Percentiles rank a stretch among this genome's conserved stretches.
Evolutionary conservation across 2,888 invertebrate genomes (phyloP).

Genomic region (Lasiommata megera): DNA sequence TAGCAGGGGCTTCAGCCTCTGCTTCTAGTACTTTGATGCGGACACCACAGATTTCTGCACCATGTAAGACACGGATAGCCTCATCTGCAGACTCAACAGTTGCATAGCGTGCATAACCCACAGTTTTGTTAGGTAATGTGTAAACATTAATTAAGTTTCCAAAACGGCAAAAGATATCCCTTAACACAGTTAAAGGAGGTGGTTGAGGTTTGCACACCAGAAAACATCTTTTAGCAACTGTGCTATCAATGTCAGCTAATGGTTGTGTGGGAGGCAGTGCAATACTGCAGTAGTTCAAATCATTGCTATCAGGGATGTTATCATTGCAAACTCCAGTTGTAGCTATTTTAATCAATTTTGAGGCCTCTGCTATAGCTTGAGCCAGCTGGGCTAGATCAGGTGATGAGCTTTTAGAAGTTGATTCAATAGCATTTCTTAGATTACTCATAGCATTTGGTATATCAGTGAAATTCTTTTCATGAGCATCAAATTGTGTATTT

Average conservation of each 20-base stretch:
- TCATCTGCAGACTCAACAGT: constrained; percentile 86
- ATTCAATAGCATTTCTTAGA: constrained; percentile 52
- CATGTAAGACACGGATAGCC: constrained; percentile 87
- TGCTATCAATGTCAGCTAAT: constrained; percentile 84
- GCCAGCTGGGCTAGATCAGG: constrained; percentile 85
- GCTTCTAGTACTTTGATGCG: constrained; percentile 94
- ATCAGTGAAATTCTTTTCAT: constrained; percentile 45
- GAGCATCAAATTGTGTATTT: constrained; percentile 47
- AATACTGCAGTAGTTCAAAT: constrained; percentile 83
- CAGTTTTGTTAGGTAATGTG: constrained; percentile 93
- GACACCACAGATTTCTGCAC: constrained; percentile 92
- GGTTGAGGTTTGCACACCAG: constrained; percentile 84
- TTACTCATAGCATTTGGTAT: constrained; percentile 53
- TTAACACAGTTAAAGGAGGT: constrained; percentile 88
- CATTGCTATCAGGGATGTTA: constrained; percentile 45
- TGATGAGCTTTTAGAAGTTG: constrained; percentile 43
- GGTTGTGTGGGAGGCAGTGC: constrained; percentile 87
- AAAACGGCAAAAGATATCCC: constrained; percentile 95
- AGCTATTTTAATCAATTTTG: constrained; percentile 86
- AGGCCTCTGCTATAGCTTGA: constrained; percentile 89
- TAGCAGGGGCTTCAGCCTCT: constrained; percentile 74
- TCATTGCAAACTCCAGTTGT: constrained; percentile 53
- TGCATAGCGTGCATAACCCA: constrained; percentile 95
- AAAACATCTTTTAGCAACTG: constrained; percentile 85
- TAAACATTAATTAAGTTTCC: constrained; percentile 95